These are phyloP conservation scores for Tragulus kanchil DNA, from an alignment of 2,113 vertebrate species.

Conservation along the genomic window DNA sequence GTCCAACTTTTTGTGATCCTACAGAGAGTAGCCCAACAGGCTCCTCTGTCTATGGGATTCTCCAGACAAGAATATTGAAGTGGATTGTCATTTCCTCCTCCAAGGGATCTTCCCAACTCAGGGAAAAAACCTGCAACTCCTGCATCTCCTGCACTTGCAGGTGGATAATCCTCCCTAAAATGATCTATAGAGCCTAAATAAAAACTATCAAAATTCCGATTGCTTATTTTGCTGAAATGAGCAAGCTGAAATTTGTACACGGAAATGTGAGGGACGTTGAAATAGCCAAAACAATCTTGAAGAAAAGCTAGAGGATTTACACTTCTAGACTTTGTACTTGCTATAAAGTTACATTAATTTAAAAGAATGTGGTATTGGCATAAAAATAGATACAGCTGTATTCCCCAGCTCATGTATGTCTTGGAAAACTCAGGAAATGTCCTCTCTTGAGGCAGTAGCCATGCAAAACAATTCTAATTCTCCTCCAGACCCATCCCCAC, in stretches of 20 bases:
- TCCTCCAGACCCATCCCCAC: not conserved
- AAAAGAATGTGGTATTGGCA: not conserved
- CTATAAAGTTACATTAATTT: not conserved
- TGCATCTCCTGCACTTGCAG: not conserved
- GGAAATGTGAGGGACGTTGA: not conserved
- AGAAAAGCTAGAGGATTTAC: not conserved
- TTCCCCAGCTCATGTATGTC: not conserved
- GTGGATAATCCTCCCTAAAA: not conserved
- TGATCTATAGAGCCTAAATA: not conserved
- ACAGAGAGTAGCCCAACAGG: not conserved
- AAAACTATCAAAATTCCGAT: not conserved
- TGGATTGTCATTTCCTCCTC: not conserved
- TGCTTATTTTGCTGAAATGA: not conserved
- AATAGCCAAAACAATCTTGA: not conserved
- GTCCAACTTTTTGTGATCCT: not conserved
- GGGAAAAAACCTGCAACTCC: not conserved
- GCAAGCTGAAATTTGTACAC: not conserved
- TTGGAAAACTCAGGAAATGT: not conserved
- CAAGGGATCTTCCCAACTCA: not conserved
- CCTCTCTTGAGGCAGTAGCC: not conserved
- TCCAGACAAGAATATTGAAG: not conserved
- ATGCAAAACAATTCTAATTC: not conserved
- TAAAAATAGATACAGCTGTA: not conserved
- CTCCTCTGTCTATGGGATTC: not conserved
- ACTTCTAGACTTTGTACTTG: not conserved